Percentiles rank a stretch among this genome's conserved stretches.
These are phyloP conservation scores for Sepiola atlantica DNA, from an alignment of 2,888 invertebrate species.

Conservation along the genomic window DNA sequence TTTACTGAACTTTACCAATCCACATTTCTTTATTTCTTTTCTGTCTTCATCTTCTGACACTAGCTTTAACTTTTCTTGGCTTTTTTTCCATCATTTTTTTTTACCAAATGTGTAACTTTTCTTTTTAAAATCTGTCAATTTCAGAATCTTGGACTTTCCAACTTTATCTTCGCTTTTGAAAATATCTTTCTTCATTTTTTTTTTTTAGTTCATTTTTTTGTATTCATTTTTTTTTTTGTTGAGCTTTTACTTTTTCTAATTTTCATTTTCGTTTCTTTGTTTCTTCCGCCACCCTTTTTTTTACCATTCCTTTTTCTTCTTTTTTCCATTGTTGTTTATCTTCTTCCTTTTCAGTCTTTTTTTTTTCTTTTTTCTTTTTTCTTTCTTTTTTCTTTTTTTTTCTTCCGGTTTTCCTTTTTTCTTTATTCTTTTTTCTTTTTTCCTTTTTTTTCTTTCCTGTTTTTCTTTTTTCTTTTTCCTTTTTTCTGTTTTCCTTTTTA, in stretches of 20 bases:
- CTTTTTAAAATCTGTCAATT: not conserved
- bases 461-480: too few species aligned
- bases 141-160: not conserved
- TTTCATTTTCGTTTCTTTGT: too few species aligned
- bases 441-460: too few species aligned
- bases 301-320: not conserved
- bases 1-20: not conserved
- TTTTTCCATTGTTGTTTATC: too few species aligned
- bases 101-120: too few species aligned
- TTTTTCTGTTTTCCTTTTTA: too few species aligned
- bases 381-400: too few species aligned
- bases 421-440: too few species aligned
- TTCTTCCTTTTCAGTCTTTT: too few species aligned
- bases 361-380: too few species aligned
- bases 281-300: not conserved
- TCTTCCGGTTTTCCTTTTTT: too few species aligned
- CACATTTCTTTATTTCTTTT: not conserved
- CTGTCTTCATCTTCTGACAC: not conserved
- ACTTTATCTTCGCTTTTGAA: not conserved
- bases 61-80: not conserved
- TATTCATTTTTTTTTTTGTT: not conserved
- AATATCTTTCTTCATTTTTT: not conserved
- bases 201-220: not conserved
- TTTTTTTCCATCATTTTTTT: not conserved
- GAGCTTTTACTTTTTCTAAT: not conserved